phyloP scores from a whole-genome alignment of 2,888 invertebrate genomes.

The Masnerella sp. region DNA sequence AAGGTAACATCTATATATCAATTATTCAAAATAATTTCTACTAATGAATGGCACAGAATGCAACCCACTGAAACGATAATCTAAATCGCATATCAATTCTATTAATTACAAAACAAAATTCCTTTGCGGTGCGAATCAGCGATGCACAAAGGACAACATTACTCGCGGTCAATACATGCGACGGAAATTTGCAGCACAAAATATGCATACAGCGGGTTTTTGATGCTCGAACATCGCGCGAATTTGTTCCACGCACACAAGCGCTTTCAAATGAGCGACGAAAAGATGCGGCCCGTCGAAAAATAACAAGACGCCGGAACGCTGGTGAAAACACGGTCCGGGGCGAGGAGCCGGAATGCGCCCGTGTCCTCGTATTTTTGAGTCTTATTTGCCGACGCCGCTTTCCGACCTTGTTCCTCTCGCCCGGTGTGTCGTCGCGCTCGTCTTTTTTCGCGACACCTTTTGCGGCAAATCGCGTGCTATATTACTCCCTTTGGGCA shows the following conservation, averaged over 20 bases:
- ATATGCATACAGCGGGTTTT: slow-evolving; percentile 4
- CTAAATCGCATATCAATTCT: no score
- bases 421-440: slow-evolving; percentile 20
- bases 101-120: no score
- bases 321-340: slow-evolving; percentile 29
- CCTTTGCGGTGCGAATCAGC: no score
- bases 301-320: slow-evolving; percentile 31
- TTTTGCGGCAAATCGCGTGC: slow-evolving; percentile 41
- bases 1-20: no score
- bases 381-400: slow-evolving; percentile 34
- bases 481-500: slow-evolving; percentile 18
- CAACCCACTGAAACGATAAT: no score
- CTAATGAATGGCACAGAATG: no score
- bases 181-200: neutral
- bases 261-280: slow-evolving; percentile 17
- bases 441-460: slow-evolving; percentile 40
- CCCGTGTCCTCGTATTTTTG: slow-evolving; percentile 31
- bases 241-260: slow-evolving; percentile 18
- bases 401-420: slow-evolving; percentile 34
- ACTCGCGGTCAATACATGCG: neutral
- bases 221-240: slow-evolving; percentile 14
- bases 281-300: slow-evolving; percentile 16
- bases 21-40: no score
- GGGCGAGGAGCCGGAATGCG: slow-evolving; percentile 26
- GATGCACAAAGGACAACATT: neutral